Evolutionary conservation across 2,888 invertebrate species (phyloP).

Genomic region (Mycalesis mineus): DNA sequence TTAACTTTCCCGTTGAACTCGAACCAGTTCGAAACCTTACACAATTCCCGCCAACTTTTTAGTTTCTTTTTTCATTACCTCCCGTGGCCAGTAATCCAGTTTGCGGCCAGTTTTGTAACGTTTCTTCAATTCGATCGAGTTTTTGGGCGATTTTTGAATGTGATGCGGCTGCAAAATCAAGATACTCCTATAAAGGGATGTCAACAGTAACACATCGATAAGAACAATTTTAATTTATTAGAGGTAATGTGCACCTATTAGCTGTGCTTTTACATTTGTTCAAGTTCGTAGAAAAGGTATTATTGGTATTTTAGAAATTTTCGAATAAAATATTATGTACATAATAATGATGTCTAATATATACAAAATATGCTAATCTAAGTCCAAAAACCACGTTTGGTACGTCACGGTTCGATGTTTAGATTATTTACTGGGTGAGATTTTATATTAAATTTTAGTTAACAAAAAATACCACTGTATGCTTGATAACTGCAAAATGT

Average conservation of each 20-base stretch:
- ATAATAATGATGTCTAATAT: no score
- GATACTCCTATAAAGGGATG: not conserved
- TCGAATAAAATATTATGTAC: no score
- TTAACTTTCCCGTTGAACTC: constrained; percentile 30
- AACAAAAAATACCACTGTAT: not conserved
- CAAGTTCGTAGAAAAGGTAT: no score
- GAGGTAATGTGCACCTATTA: no score
- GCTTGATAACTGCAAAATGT: no score
- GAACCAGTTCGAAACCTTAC: constrained; percentile 34
- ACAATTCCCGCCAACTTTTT: constrained; percentile 35
- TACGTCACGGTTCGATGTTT: no score
- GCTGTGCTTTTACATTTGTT: no score
- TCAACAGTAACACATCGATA: not conserved
- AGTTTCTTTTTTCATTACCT: constrained; percentile 33
- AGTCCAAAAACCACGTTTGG: no score
- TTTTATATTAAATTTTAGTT: not conserved
- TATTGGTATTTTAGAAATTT: no score
- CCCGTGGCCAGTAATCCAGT: constrained; percentile 39
- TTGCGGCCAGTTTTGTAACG: constrained; percentile 38
- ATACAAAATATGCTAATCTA: no score
- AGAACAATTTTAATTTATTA: no score
- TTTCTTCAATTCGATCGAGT: constrained; percentile 23
- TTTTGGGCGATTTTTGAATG: constrained; percentile 17
- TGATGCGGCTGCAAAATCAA: not conserved
- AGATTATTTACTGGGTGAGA: no score